Base-by-base conservation (phyloP, 1,140 invertebrate species). In the Drosophila paulistorum region DNA sequence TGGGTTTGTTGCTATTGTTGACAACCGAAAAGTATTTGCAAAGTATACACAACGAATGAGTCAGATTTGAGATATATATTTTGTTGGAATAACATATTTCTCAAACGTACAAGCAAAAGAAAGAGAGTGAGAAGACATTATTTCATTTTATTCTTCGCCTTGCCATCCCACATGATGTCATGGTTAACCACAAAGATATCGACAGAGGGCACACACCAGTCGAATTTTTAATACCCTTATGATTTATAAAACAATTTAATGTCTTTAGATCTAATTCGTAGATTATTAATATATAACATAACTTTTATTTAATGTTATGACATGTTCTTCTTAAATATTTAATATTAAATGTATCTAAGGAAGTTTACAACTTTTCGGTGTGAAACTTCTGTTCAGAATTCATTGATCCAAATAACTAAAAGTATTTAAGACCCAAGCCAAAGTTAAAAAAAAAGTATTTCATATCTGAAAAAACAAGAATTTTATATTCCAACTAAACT, bases 11-110 rank as follows among this genome's bases (percentile, higher is more conserved):
- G 48, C 45, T 65, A 57, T 63, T 71, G 68, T 66, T 70, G 73
- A 78, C 68, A 66, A 60, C 26, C 26, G 41, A 51, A 65, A 65
- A 67, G 75, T 86, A 87, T 87, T 79, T 79, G 70, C 69, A 76
- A 87, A 71, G 37, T 39, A 82, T 82, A 82, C 75, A 74, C 67
- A 75, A 51, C 10, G 17, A 60, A 41, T 75, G 73, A 75, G 45
- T 75, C 73, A 75, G 48, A 68, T 67, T 60, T 78, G 71, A 39
- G 57, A 51, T 51, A 23, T 51, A 51, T 51, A 35, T 51, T 39
- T 67, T 68, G 41, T 33, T 13, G 35, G 58, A 62, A 68, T 57
- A 70, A 65, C 37, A 63, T 45, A 30, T 20, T 10, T 51, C 66
- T 69, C 45, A 51, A 23, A 23, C 17, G 9, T 51, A 23, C 37